Evolutionary conservation across 1,140 invertebrate genomes (phyloP).

Genomic region (Aricia agestis): DNA sequence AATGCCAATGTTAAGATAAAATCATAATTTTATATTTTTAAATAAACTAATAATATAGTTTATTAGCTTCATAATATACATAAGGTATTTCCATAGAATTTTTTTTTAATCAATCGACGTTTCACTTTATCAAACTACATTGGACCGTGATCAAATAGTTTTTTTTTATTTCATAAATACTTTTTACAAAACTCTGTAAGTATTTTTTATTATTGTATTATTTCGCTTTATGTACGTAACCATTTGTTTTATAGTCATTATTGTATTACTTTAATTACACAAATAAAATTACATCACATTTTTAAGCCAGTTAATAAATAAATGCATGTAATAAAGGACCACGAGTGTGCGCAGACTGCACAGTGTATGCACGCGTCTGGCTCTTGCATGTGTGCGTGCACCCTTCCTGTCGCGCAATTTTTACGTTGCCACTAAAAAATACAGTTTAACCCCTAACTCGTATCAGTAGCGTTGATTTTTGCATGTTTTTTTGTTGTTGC

Average conservation of each 20-base stretch:
- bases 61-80: too few relatives aligned
- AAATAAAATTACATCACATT: conserved; percentile 14
- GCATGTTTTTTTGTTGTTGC: conserved; percentile 12
- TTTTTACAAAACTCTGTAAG: not conserved
- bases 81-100: too few relatives aligned
- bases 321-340: conserved; percentile 22
- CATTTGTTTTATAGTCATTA: not conserved
- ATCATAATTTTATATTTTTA: too few relatives aligned
- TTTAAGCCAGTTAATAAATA: conserved; percentile 10
- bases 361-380: conserved; percentile 43
- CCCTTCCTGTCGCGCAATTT: conserved; percentile 61
- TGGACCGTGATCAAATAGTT: too few relatives aligned
- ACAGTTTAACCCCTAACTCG: not conserved
- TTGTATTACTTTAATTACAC: conserved; percentile 1
- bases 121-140: too few relatives aligned
- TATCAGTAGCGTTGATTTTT: conserved; percentile 33
- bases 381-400: conserved; percentile 53
- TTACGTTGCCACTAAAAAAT: conserved; percentile 26
- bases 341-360: conserved; percentile 59
- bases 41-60: too few relatives aligned
- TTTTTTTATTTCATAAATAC: too few relatives aligned
- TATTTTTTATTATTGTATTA: not conserved
- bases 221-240: not conserved
- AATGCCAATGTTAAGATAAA: not conserved
- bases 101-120: too few relatives aligned